Conservation (phyloP, 1,140 invertebrate species). For the Cydia fagiglandana region DNA sequence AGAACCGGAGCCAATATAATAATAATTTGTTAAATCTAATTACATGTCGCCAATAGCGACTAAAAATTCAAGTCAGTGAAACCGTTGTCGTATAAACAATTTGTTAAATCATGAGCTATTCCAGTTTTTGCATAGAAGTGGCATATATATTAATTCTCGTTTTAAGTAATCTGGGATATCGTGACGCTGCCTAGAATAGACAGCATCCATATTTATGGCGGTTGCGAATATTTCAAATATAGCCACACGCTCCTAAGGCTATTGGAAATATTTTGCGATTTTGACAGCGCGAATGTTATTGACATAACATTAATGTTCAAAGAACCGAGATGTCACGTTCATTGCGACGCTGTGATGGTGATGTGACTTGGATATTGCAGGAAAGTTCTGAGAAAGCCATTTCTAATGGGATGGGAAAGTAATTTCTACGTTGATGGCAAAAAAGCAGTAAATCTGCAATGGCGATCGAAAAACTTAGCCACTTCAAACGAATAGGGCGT, state of each 20-base stretch:
- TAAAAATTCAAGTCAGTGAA: too few relatives aligned
- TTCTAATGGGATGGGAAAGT: neutral
- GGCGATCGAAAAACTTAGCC: too few relatives aligned
- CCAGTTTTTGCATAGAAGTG: neutral
- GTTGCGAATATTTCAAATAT: slow-evolving; percentile 26
- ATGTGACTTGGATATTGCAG: neutral
- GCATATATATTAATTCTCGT: neutral
- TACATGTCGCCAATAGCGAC: too few relatives aligned
- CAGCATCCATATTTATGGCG: slow-evolving; percentile 26
- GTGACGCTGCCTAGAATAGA: slow-evolving; percentile 10
- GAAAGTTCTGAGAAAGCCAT: neutral
- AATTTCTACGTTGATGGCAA: neutral
- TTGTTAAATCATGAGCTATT: neutral
- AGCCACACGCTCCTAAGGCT: neutral
- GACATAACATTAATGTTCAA: slow-evolving; percentile 3
- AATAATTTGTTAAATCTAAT: too few relatives aligned
- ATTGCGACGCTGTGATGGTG: neutral
- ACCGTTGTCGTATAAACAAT: too few relatives aligned
- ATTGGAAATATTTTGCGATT: slow-evolving; percentile 21
- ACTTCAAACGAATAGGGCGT: too few relatives aligned
- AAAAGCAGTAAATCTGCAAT: too few relatives aligned
- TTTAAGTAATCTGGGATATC: neutral
- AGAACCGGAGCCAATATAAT: too few relatives aligned
- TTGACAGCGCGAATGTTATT: slow-evolving; percentile 5
- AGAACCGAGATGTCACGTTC: neutral